Conservation (phyloP, 2,797 vertebrate genomes). For the Megalops cyprinoides region DNA sequence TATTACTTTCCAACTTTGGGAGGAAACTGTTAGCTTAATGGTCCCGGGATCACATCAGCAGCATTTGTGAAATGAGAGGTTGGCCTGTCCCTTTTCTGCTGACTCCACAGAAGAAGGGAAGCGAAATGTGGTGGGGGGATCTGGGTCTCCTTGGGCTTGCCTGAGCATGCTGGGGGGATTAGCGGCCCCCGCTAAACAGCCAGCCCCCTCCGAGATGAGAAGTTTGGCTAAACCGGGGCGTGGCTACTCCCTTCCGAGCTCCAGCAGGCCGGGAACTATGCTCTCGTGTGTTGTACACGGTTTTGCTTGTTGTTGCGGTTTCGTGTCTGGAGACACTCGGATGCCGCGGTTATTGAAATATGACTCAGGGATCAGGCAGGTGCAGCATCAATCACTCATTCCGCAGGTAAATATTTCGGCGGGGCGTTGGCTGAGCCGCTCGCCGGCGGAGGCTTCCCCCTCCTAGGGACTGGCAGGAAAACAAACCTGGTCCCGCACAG, state of each 20-base stretch:
- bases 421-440: slow-evolving; percentile 62
- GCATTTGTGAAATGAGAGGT: slow-evolving; percentile 61
- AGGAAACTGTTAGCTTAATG: slow-evolving; percentile 61
- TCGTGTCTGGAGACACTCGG: too few species aligned
- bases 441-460: slow-evolving; percentile 71
- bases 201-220: background rate
- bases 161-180: slow-evolving; percentile 65
- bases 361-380: slow-evolving; percentile 65
- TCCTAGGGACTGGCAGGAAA: slow-evolving; percentile 64
- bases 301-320: too few species aligned
- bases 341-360: slow-evolving; percentile 57
- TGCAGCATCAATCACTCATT: slow-evolving; percentile 78
- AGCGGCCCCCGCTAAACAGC: slow-evolving; percentile 52
- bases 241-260: background rate
- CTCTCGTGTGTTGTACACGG: too few species aligned
- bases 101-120: slow-evolving; percentile 68
- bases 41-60: slow-evolving; percentile 56
- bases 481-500: too few species aligned
- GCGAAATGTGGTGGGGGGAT: slow-evolving; percentile 58
- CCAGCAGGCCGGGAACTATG: background rate
- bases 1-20: slow-evolving; percentile 58
- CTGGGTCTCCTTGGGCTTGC: slow-evolving; percentile 57
- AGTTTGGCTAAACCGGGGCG: background rate
- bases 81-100: slow-evolving; percentile 53
- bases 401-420: slow-evolving; percentile 69